These are phyloP conservation scores for Andrena marginata DNA, from an alignment of 2,888 invertebrate species.

Conservation along the genomic window DNA sequence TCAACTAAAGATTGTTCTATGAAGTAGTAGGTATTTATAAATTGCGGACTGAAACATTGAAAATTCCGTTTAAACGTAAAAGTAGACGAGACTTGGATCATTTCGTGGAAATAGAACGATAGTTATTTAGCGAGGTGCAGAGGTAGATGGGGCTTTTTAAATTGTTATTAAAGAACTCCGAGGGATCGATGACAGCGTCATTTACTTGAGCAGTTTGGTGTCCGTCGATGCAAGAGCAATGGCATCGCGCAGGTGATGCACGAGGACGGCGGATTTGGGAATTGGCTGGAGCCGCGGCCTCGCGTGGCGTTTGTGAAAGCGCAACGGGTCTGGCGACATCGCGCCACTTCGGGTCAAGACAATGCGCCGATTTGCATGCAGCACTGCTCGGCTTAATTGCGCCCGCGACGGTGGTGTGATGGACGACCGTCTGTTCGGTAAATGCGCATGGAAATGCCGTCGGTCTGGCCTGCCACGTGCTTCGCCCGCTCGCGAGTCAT, in stretches of 20 bases:
- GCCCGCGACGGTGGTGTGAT: slow-evolving; percentile 54
- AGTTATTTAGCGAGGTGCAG: no score
- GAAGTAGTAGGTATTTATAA: no score
- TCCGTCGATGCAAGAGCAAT: not conserved
- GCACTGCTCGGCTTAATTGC: slow-evolving; percentile 71
- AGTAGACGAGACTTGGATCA: no score
- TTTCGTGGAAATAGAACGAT: no score
- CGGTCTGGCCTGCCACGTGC: slow-evolving; percentile 50
- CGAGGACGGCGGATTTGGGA: slow-evolving; percentile 19
- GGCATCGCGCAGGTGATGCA: slow-evolving; percentile 2
- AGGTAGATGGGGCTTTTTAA: no score
- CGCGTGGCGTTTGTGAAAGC: slow-evolving; percentile 49
- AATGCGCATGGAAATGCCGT: slow-evolving; percentile 48
- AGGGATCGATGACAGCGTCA: no score
- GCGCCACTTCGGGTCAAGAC: slow-evolving; percentile 69
- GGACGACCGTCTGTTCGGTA: slow-evolving; percentile 57
- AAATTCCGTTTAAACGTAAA: no score
- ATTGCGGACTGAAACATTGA: no score
- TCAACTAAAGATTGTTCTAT: no score
- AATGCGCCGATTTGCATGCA: slow-evolving; percentile 72
- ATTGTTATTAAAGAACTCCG: no score
- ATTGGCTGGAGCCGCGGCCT: slow-evolving; percentile 15
- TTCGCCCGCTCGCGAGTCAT: slow-evolving; percentile 25
- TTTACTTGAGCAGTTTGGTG: not conserved
- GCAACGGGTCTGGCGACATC: slow-evolving; percentile 58